These are phyloP conservation scores for Cremastinae sp. DNA, from an alignment of 2,888 invertebrate species.

Conservation along the genomic window DNA sequence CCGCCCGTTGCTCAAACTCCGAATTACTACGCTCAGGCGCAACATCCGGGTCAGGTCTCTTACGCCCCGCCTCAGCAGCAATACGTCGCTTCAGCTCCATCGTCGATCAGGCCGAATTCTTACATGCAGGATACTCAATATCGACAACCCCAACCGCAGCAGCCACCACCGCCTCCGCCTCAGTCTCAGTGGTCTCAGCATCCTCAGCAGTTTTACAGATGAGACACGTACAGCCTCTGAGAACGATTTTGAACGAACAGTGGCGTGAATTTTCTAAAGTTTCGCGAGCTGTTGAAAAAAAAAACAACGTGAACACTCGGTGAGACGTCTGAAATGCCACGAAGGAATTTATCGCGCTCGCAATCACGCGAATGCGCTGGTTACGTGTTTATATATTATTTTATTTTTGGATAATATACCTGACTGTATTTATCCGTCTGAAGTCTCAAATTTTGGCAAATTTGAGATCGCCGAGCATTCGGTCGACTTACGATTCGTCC, in stretches of 20 bases:
- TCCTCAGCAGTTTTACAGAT: slow-evolving; percentile 86
- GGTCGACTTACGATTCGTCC: not conserved
- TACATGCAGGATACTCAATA: slow-evolving; percentile 76
- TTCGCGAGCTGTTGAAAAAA: slow-evolving; percentile 8
- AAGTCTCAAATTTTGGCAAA: not conserved
- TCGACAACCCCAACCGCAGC: slow-evolving; percentile 77
- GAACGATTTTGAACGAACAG: not conserved
- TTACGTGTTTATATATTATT: slow-evolving; percentile 9
- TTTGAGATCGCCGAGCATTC: not conserved
- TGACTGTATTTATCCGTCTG: not conserved
- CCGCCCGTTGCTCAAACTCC: slow-evolving; percentile 76
- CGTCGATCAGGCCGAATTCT: slow-evolving; percentile 72
- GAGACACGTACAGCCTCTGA: slow-evolving; percentile 63
- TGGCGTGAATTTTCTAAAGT: not conserved
- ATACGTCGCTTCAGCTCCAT: slow-evolving; percentile 78
- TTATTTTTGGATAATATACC: not conserved
- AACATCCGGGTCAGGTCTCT: slow-evolving; percentile 75
- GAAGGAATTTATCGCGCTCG: not conserved
- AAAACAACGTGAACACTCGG: not conserved
- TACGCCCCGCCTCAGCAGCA: slow-evolving; percentile 76
- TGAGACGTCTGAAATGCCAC: not conserved
- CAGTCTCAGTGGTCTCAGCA: slow-evolving; percentile 80
- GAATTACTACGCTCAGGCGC: slow-evolving; percentile 75
- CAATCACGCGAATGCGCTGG: slow-evolving; percentile 4
- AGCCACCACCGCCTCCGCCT: slow-evolving; percentile 73